Evolutionary conservation across 2,797 vertebrate species (phyloP), one percentile per base, ranked within the genome.

Genomic region (Octomys mimax): DNA sequence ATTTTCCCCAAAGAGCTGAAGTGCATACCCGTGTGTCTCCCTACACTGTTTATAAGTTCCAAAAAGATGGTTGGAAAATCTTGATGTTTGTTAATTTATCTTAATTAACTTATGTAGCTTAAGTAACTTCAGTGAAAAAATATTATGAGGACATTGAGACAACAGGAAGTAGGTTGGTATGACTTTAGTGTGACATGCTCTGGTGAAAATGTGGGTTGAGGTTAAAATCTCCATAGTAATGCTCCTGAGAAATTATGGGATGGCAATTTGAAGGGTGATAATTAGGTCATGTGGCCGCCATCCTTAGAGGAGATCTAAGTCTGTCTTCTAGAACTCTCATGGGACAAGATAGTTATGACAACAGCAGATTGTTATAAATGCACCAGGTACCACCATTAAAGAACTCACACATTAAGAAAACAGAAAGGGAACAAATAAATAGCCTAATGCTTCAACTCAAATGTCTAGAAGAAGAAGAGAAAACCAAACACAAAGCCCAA

Each of bases 71-170:
- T 95, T 98, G 98, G 96, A 95, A 98, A 98, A 99, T 98, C 98
- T 98, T 98, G 98, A 91, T 97, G 95, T 98, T 98, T 98, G 97
- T 99, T 99, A 97, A 98, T 99, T 98, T 98, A 97, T 97, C 97
- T 98, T 98, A 99, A 42, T 42, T 42, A 42, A 42, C 42, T 42
- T 42, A 42, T 42, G 5, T 42, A 42, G 4, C 42, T 42, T 42
- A 5, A 42, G 42, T 42, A 42, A 99, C 99, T 99, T 99, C 97
- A 94, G 0, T 39, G 10, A 42, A 13, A 73, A 71, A 19, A 42
- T 39, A 73, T 42, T 73, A 22, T 42, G 52, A 77, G 39, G 33
- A 33, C 18, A 2, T 54, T 10, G 6, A 62, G 7, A 33, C 22
- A 54, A 89, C 31, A n/a, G 8, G n/a, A n/a, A 87, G 77, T 5